phyloP scores from a whole-genome alignment of 2,888 invertebrate species.

The Coenonympha glycerion region DNA sequence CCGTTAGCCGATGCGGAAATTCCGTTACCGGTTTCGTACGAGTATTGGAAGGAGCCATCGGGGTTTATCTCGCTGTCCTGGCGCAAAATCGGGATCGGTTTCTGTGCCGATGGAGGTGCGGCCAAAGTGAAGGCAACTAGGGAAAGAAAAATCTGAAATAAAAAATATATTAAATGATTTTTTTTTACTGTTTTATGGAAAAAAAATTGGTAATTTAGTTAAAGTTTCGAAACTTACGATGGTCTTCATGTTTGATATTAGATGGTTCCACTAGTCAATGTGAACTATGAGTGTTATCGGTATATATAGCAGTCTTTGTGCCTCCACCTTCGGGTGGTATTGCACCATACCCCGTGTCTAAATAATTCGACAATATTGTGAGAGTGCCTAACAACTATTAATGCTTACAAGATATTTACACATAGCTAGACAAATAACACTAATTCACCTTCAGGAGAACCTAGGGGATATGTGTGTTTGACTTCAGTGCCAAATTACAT shows the following conservation, averaged over 20 bases:
- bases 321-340: constrained; percentile 65
- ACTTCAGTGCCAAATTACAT: no score
- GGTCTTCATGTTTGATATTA: constrained; percentile 64
- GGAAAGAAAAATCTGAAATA: constrained; percentile 57
- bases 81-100: constrained; percentile 70
- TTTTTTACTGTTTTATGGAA: not conserved
- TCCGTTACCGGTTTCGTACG: constrained; percentile 80
- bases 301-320: constrained; percentile 60
- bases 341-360: constrained; percentile 62
- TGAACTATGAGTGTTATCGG: constrained; percentile 62
- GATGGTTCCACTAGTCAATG: constrained; percentile 68
- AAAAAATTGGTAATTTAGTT: no score
- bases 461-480: no score
- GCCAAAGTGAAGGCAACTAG: constrained; percentile 55
- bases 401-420: constrained; percentile 44
- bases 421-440: no score
- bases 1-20: constrained; percentile 76
- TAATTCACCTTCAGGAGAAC: no score
- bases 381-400: constrained; percentile 41
- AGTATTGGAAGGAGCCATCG: constrained; percentile 77
- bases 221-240: constrained; percentile 69
- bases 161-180: not conserved
- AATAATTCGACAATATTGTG: constrained; percentile 63
- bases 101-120: constrained; percentile 53
- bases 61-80: constrained; percentile 73